phyloP scores from a whole-genome alignment of 1,140 invertebrate genomes.

The Drosophila kikkawai region DNA sequence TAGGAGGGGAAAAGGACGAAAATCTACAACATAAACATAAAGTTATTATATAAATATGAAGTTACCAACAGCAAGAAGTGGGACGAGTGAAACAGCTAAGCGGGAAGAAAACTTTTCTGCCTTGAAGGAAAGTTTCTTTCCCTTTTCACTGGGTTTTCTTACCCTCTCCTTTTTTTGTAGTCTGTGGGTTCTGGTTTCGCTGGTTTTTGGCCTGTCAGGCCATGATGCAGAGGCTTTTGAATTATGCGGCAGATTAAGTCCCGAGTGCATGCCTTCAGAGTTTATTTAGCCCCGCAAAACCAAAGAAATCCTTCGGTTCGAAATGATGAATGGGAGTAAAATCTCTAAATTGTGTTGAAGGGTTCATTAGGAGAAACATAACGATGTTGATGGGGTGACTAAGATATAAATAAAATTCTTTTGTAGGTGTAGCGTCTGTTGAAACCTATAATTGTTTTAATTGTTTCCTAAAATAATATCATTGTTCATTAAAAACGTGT shows the following conservation, averaged over 20 bases:
- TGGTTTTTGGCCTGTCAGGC: constrained; percentile 52
- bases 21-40: constrained; percentile 81
- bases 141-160: constrained; percentile 24
- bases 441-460: not conserved
- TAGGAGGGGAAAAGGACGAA: constrained; percentile 26
- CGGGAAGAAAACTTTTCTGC: constrained; percentile 60
- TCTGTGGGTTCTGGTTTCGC: constrained; percentile 32
- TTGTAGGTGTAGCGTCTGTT: not conserved
- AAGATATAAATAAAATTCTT: constrained; percentile 5
- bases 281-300: constrained; percentile 59
- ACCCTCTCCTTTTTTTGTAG: constrained; percentile 10
- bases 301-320: constrained; percentile 16
- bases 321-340: constrained; percentile 46
- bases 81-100: constrained; percentile 19
- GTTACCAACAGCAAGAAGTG: constrained; percentile 46
- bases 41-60: constrained; percentile 83
- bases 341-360: constrained; percentile 34
- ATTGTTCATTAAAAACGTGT: not conserved
- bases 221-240: constrained; percentile 58
- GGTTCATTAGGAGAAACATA: constrained; percentile 44
- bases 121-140: constrained; percentile 48
- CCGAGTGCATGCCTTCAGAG: constrained; percentile 67
- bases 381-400: constrained; percentile 3
- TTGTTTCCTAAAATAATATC: no score
- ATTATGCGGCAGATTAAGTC: constrained; percentile 78